Percentiles rank a stretch among this genome's conserved stretches.
These are phyloP conservation scores for Amyelois transitella DNA, from an alignment of 1,140 invertebrate genomes.

Conservation along the genomic window DNA sequence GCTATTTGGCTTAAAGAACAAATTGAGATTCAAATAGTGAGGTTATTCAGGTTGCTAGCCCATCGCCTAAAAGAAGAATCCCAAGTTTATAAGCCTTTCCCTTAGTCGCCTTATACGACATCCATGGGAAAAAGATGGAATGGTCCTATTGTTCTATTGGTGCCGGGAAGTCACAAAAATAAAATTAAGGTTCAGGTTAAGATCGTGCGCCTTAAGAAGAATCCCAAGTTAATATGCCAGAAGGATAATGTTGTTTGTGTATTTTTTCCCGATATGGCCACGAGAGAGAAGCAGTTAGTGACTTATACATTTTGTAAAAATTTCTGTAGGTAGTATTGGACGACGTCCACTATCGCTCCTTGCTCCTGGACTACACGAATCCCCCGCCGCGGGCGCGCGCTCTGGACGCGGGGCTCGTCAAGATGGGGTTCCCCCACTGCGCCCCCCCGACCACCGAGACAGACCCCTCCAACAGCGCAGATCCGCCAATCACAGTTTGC, in stretches of 20 bases:
- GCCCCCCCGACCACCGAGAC: slow-evolving; percentile 53
- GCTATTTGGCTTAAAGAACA: no score
- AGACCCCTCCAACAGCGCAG: slow-evolving; percentile 70
- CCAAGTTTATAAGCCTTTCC: no score
- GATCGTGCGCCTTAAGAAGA: no score
- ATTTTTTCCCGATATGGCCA: neutral
- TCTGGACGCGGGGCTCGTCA: slow-evolving; percentile 88
- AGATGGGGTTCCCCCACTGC: slow-evolving; percentile 94
- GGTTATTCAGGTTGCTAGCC: no score
- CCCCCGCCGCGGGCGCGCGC: slow-evolving; percentile 90
- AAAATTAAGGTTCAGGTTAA: no score
- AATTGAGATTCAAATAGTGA: no score
- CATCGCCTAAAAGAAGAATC: no score
- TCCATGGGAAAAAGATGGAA: no score
- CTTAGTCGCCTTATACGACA: no score
- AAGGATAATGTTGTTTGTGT: neutral
- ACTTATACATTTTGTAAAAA: neutral
- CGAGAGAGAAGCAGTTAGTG: neutral
- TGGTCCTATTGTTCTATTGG: no score
- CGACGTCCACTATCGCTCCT: slow-evolving; percentile 88
- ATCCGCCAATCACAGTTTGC: slow-evolving; percentile 85
- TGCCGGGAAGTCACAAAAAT: no score
- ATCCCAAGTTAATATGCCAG: no score
- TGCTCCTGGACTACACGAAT: slow-evolving; percentile 85
- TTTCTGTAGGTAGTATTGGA: slow-evolving; percentile 82